A percentile compares a stretch with the other conserved stretches of the same genome.
Evolutionary conservation across 2,888 invertebrate species (phyloP).

Genomic region (Sabatieria punctata): DNA sequence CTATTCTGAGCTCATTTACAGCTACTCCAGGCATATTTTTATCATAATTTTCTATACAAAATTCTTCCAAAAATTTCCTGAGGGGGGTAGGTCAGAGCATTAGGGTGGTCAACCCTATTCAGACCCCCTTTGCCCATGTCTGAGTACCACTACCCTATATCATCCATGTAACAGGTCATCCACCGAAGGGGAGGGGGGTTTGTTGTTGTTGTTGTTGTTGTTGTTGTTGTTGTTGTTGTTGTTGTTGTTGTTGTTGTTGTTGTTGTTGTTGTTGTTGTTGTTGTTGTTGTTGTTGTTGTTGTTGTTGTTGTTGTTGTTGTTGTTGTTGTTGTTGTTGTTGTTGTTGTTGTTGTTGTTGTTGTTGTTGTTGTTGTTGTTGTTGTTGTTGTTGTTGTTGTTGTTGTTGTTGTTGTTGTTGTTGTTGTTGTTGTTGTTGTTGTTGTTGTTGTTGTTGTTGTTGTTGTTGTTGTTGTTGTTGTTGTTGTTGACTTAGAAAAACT

Average conservation of each 20-base stretch:
- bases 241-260: neutral
- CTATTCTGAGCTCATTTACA: too few species aligned
- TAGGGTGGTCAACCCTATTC: too few species aligned
- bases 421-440: neutral
- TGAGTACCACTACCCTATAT: too few species aligned
- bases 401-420: neutral
- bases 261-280: neutral
- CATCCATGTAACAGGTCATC: too few species aligned
- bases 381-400: neutral
- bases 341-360: neutral
- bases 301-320: neutral
- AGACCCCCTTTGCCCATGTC: too few species aligned
- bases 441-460: neutral
- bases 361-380: neutral
- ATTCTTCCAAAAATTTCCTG: too few species aligned
- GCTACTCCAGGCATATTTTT: too few species aligned
- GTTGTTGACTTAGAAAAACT: neutral
- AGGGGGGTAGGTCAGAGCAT: too few species aligned
- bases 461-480: neutral
- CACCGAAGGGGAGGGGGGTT: too few species aligned
- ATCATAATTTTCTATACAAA: too few species aligned
- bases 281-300: neutral
- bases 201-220: too few species aligned
- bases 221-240: too few species aligned
- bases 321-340: neutral